These are phyloP conservation scores for Athene cunicularia DNA, from an alignment of 2,113 vertebrate genomes.

Conservation along the genomic window DNA sequence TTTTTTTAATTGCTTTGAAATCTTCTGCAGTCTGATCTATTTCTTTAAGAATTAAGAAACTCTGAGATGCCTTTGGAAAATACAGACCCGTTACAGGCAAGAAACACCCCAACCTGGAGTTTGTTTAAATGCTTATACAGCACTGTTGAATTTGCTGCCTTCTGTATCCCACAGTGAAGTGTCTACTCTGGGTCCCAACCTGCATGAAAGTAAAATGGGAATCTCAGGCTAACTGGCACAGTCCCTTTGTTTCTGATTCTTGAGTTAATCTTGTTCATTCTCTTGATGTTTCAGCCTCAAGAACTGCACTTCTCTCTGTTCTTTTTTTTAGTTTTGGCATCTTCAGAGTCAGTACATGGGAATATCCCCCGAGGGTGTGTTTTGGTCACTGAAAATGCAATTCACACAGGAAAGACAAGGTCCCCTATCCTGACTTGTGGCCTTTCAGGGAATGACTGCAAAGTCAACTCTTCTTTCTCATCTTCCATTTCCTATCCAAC, in stretches of 20 bases:
- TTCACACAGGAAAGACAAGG: background rate
- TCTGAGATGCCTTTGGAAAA: slow-evolving; percentile 9
- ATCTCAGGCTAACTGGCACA: background rate
- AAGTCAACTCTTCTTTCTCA: background rate
- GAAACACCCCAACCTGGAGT: background rate
- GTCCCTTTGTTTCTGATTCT: background rate
- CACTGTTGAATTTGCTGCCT: background rate
- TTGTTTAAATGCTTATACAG: background rate
- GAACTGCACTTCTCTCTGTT: background rate
- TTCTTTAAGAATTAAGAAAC: slow-evolving; percentile 26
- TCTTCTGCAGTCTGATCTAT: slow-evolving; percentile 8
- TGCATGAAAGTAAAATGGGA: background rate
- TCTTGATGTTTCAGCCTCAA: background rate
- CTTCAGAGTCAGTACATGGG: background rate
- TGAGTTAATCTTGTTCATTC: background rate
- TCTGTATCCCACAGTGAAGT: background rate
- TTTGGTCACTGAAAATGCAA: background rate
- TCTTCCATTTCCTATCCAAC: background rate
- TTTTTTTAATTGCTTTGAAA: slow-evolving; percentile 54
- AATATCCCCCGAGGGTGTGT: background rate
- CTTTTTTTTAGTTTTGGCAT: background rate
- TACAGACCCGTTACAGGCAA: background rate
- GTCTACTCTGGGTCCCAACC: background rate
- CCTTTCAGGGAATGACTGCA: background rate
- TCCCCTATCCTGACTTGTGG: background rate